These are phyloP conservation scores for Solenopsis invicta DNA, from an alignment of 1,140 invertebrate species.

Conservation along the genomic window DNA sequence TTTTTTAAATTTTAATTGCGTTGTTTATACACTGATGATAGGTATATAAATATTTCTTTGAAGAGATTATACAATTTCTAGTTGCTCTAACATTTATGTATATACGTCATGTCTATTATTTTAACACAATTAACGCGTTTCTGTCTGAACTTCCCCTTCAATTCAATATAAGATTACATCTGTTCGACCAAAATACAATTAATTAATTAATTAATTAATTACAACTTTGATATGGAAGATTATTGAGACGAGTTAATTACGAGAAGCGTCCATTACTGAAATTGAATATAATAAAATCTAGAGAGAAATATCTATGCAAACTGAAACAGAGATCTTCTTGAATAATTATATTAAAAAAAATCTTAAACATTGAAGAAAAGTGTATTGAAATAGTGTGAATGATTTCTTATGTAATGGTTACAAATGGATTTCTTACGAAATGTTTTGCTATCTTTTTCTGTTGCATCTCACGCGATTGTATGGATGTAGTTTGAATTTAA, in stretches of 20 bases:
- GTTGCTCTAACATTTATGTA: background rate
- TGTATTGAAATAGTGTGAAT: background rate
- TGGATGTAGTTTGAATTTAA: slow-evolving; percentile 15
- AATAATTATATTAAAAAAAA: background rate
- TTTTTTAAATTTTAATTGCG: background rate
- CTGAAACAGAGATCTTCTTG: background rate
- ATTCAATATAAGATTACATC: slow-evolving; percentile 25
- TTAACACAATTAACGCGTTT: slow-evolving; percentile 8
- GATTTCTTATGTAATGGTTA: background rate
- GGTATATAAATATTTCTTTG: background rate
- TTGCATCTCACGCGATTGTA: background rate
- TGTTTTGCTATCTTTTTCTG: background rate
- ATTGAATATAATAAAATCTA: slow-evolving; percentile 6
- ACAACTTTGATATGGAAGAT: slow-evolving; percentile 15
- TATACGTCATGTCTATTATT: background rate
- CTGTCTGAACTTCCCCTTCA: slow-evolving; percentile 7
- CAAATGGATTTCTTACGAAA: background rate
- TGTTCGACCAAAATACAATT: background rate
- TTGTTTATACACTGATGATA: background rate
- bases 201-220: slow-evolving; percentile 55
- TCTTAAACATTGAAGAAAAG: background rate
- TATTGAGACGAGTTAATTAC: slow-evolving; percentile 24
- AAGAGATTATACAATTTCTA: background rate
- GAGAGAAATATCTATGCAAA: background rate
- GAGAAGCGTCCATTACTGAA: slow-evolving; percentile 4